Evolutionary conservation across 2,113 vertebrate genomes (phyloP), one percentile per base, ranked within the genome.

Genomic region (Corythornis madagascariensis): DNA sequence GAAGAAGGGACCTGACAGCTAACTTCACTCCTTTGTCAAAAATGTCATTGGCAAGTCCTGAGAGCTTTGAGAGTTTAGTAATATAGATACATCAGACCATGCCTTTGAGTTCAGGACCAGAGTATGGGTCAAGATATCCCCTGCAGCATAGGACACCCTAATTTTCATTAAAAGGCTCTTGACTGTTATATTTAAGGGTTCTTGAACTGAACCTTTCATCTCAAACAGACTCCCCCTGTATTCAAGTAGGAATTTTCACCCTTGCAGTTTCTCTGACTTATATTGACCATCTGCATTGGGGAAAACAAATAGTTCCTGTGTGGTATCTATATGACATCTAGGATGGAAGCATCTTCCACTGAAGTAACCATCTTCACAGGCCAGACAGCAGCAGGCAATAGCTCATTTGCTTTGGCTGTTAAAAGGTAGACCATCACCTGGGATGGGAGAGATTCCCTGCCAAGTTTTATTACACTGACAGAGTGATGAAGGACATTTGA

Each of bases 211-310:
- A 19, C 5, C 4, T 4, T 66, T 79, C 16, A 10, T 42, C 60
- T 93, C 64, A 45, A 35, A 38, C 40, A 65, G 26, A 12, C 14
- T 55, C 35, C 5, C 18, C 28, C 56, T 47, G 22, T 8, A 35
- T 29, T 7, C 24, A 66, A 50, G 38, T 4, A 45, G 42, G 20
- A 3, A 33, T 24, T 63, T 69, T 25, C 43, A 87, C 16, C 13
- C 12, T 85, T 43, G 55, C 13, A 64, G 20, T 43, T 80, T 13
- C 31, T 83, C 47, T 88, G 64, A 57, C 59, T 73, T 33, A 56
- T 0, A 0, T 4, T 29, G 5, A 7, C 8, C 29, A 2, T 21
- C 31, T 59, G 25, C n/a, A 65, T 80, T 13, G 16, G 6, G 8
- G 21, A 11, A 2, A 43, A 7, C 3, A 83, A 76, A 38, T 16